Evolutionary conservation across 2,888 invertebrate species (phyloP).

Genomic region (Steinernema hermaphroditum): DNA sequence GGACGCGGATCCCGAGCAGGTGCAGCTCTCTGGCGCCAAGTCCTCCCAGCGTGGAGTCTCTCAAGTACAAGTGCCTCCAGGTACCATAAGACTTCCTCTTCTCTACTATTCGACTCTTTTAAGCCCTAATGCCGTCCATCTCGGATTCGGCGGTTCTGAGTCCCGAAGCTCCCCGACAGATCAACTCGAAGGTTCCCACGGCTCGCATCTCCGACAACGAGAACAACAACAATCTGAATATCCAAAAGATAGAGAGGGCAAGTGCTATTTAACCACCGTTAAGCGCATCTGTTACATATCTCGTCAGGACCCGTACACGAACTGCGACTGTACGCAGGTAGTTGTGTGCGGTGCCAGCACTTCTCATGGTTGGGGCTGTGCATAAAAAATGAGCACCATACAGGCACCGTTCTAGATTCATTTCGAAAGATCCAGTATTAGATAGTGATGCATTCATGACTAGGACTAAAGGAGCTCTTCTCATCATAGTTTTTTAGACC

Average conservation of each 20-base stretch:
- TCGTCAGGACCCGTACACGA: background rate
- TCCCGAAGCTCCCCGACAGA: background rate
- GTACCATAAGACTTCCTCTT: background rate
- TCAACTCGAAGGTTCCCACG: background rate
- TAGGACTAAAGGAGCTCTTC: no score
- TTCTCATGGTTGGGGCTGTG: background rate
- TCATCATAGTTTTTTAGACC: no score
- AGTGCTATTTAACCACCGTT: background rate
- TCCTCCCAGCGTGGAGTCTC: background rate
- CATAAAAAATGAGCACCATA: background rate
- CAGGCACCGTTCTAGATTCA: background rate
- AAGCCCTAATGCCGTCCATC: background rate
- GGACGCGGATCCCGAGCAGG: constrained; percentile 18
- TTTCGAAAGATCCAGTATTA: background rate
- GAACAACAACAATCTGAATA: background rate
- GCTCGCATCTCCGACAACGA: constrained; percentile 15
- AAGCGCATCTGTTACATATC: background rate
- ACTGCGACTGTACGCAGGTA: constrained; percentile 22
- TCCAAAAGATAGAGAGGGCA: constrained; percentile 7
- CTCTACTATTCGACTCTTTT: background rate
- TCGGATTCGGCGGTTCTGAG: constrained; percentile 11
- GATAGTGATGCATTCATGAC: no score
- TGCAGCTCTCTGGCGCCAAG: background rate
- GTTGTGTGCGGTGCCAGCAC: constrained; percentile 1
- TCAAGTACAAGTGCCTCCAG: background rate